A percentile compares a stretch with the other conserved stretches of the same genome.
Evolutionary conservation across 2,113 vertebrate genomes (phyloP).

Genomic region (Platichthys flesus): DNA sequence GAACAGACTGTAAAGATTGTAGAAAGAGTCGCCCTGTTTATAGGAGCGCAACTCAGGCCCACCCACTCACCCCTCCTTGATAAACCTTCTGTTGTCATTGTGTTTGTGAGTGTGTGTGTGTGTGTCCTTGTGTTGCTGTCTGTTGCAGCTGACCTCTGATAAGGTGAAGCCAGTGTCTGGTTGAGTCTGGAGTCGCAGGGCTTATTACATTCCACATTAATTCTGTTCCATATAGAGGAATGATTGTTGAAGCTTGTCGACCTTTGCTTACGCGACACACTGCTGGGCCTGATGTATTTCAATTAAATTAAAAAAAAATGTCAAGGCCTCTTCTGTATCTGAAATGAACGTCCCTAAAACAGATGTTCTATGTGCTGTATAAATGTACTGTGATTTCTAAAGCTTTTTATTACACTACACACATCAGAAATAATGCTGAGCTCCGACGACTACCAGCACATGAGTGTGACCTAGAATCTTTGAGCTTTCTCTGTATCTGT

Average conservation of each 20-base stretch:
- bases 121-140: conserved; percentile 2
- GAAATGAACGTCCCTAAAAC: not conserved
- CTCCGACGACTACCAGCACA: no score
- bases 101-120: conserved; percentile 28
- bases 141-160: conserved; percentile 30
- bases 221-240: conserved; percentile 41
- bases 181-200: conserved; percentile 1
- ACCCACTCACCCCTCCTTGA: conserved; percentile 5
- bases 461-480: no score
- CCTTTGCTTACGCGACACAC: conserved; percentile 25
- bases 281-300: conserved; percentile 12
- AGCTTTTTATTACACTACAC: no score
- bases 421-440: no score
- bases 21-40: conserved; percentile 45
- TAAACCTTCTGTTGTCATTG: not conserved
- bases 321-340: not conserved
- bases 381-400: no score
- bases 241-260: not conserved
- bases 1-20: conserved; percentile 31
- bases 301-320: no score
- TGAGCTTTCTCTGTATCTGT: no score
- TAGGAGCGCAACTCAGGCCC: conserved; percentile 25
- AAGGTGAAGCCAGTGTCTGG: conserved; percentile 12
- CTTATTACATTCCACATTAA: conserved; percentile 25
- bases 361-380: not conserved